These are phyloP conservation scores for Cyprinodon diabolis DNA, from an alignment of 2,797 vertebrate genomes.

Conservation along the genomic window DNA sequence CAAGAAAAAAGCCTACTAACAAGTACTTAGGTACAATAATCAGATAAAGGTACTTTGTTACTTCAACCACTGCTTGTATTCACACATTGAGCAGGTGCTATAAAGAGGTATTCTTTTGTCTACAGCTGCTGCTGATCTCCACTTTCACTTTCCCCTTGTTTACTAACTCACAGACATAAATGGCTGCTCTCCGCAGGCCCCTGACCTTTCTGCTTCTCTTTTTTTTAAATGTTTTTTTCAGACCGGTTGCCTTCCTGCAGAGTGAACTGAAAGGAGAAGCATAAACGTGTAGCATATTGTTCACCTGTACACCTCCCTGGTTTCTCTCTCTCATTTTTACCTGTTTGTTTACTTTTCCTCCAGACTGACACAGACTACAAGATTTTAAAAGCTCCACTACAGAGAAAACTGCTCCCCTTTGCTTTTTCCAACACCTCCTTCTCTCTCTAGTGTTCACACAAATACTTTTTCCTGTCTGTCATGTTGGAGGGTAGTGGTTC, in stretches of 20 bases:
- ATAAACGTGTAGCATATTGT: constrained; percentile 6
- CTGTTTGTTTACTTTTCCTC: constrained; percentile 33
- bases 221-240: constrained; percentile 12
- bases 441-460: constrained; percentile 17
- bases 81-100: constrained; percentile 14
- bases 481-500: constrained; percentile 28
- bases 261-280: constrained; percentile 25
- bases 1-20: not conserved
- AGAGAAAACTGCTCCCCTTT: constrained; percentile 21
- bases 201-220: constrained; percentile 48
- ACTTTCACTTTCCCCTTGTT: constrained; percentile 52
- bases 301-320: constrained; percentile 4
- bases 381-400: constrained; percentile 51
- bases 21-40: too few relatives aligned
- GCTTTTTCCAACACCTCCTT: constrained; percentile 2
- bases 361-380: constrained; percentile 54
- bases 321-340: constrained; percentile 28
- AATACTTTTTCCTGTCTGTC: constrained; percentile 8
- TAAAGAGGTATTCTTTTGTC: constrained; percentile 25
- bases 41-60: too few relatives aligned
- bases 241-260: constrained; percentile 28
- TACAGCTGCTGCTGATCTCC: constrained; percentile 19
- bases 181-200: constrained; percentile 39
- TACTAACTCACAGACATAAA: constrained; percentile 43
- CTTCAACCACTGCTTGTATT: too few relatives aligned